Evolutionary conservation across 2,113 vertebrate genomes (phyloP).

Genomic region (Arenaria interpres): DNA sequence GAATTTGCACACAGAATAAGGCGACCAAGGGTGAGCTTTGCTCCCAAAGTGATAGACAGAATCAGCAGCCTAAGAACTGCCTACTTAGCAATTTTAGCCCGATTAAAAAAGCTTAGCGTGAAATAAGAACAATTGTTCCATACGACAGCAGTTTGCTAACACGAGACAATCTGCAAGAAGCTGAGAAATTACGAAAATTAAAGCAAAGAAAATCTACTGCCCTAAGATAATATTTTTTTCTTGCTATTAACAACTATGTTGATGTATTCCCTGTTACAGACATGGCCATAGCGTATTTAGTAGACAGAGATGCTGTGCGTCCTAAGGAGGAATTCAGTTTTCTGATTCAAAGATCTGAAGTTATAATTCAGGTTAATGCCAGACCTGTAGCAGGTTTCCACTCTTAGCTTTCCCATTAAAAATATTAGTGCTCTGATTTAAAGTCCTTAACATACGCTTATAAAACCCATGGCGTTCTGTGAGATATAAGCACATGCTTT

Average conservation of each 20-base stretch:
- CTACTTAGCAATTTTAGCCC: not conserved
- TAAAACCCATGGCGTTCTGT: not conserved
- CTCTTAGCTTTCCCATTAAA: not conserved
- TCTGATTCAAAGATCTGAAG: not conserved
- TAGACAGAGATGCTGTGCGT: not conserved
- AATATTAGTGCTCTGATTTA: not conserved
- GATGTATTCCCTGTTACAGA: not conserved
- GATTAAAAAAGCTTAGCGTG: not conserved
- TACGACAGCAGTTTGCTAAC: not conserved
- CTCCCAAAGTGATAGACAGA: not conserved
- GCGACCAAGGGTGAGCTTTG: not conserved
- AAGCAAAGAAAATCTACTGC: not conserved
- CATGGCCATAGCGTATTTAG: not conserved
- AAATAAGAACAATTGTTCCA: not conserved
- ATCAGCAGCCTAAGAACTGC: not conserved
- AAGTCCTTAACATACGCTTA: conserved; percentile 16
- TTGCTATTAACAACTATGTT: not conserved
- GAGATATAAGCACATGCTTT: not conserved
- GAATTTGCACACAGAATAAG: not conserved
- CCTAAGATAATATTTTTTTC: not conserved
- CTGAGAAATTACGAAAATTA: not conserved
- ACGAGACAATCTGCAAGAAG: not conserved
- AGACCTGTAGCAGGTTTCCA: not conserved
- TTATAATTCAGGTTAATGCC: not conserved
- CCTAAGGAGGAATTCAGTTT: not conserved